Evolutionary conservation across 2,888 invertebrate species (phyloP), one percentile per base, ranked within the genome.

Genomic region (Sphaerophoria rueppellii): DNA sequence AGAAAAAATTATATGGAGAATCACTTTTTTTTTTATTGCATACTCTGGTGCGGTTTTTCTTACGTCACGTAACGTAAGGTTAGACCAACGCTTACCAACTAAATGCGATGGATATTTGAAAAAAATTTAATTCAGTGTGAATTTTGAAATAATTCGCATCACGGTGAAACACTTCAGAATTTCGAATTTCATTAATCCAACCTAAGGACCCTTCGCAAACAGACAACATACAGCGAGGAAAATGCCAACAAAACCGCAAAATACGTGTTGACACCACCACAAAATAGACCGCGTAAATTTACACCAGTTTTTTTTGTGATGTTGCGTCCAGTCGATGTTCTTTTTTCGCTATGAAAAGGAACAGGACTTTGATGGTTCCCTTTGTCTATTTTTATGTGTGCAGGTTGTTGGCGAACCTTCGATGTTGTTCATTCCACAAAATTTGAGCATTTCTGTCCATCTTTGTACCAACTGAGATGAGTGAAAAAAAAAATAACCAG

Each of bases 121-220:
- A 24, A 24, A 24, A 24, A 24, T 24, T 1, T 24, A 2, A 2
- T 24, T 24, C 24, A 24, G 24, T 24, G 24, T 24, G 24, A 24
- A 24, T 24, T 24, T 24, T 24, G 43, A 43, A 43, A 43, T 43
- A 6, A 43, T 9, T 43, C 43, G 43, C 6, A 43, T 40, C 40
- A 40, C 6, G 40, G 6, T 67, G 43, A 60, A 61, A 65, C 83
- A 72, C 71, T 75, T 72, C 80, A 75, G 60, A 75, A 75, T 83
- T 83, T 79, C 67, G 60, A 75, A 75, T 83, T 83, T 79, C 67
- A 67, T 80, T 75, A 75, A 83, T 79, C 75, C 79, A 83, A 16
- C 37, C 14, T 7, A 71, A 63, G 71, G 75, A 71, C 70, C 67
- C 61, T 35, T 5, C 46, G n/a, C 65, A 71, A 32, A 40, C 16